phyloP scores from a whole-genome alignment of 2,888 invertebrate species.

The Lepidocyrtinus sp. region DNA sequence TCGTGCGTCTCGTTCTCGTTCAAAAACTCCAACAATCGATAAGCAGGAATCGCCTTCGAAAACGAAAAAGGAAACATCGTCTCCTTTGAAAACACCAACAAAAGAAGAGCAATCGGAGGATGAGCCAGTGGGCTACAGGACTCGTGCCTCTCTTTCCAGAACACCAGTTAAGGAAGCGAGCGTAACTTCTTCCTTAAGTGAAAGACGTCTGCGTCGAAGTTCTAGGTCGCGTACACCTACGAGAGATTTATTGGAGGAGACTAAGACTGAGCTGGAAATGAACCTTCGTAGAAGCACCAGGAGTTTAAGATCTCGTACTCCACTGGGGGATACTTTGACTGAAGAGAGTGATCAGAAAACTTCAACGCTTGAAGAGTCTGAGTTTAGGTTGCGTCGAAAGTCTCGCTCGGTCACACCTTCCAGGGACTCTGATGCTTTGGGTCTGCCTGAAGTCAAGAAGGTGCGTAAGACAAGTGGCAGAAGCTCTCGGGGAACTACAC shows the following conservation, averaged over 20 bases:
- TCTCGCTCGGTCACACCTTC: too few relatives aligned
- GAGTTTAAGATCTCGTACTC: too few relatives aligned
- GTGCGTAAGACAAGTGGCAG: neutral
- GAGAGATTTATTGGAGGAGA: too few relatives aligned
- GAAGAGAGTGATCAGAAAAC: too few relatives aligned
- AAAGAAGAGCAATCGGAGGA: neutral
- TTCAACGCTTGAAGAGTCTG: too few relatives aligned
- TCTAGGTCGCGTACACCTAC: conserved; percentile 20
- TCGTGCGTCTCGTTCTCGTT: too few relatives aligned
- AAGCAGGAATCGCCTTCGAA: conserved; percentile 1
- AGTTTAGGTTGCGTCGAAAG: too few relatives aligned
- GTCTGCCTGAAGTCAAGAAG: neutral
- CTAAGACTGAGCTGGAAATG: too few relatives aligned
- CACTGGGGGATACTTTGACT: too few relatives aligned
- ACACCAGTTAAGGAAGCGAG: conserved; percentile 27
- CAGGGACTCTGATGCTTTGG: too few relatives aligned
- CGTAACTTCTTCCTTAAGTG: neutral
- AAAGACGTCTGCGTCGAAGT: neutral
- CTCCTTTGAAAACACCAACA: neutral
- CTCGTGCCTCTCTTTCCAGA: conserved; percentile 19
- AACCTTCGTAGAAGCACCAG: too few relatives aligned
- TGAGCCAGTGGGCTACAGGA: neutral
- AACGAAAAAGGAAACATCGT: neutral
- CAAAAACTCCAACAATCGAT: neutral
- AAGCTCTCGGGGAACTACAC: neutral